Conservation (phyloP, 1,140 invertebrate genomes). For the Paracyclopina nana region DNA sequence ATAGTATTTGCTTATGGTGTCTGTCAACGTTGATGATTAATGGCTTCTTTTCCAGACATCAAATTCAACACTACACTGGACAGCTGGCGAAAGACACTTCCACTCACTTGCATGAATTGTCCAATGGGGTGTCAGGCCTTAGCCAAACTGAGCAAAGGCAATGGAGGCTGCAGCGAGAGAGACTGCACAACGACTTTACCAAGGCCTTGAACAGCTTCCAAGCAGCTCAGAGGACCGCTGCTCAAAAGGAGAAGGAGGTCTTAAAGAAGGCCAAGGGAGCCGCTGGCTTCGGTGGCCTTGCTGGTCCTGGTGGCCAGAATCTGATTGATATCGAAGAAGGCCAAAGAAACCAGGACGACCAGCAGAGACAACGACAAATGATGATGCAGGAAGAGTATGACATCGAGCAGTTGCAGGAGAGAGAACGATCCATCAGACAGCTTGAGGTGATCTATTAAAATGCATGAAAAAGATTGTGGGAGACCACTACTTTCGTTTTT, state of each 20-base stretch:
- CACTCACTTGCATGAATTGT: slow-evolving; percentile 56
- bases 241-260: slow-evolving; percentile 62
- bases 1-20: slow-evolving; percentile 24
- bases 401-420: slow-evolving; percentile 59
- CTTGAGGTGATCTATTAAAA: slow-evolving; percentile 78
- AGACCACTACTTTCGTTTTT: slow-evolving; percentile 12
- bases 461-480: no score
- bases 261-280: slow-evolving; percentile 24
- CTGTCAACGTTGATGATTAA: no score
- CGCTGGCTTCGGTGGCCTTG: not conserved
- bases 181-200: slow-evolving; percentile 82
- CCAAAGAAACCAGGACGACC: slow-evolving; percentile 13
- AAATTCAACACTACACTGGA: slow-evolving; percentile 86
- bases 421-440: slow-evolving; percentile 69
- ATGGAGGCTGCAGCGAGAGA: slow-evolving; percentile 69
- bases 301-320: slow-evolving; percentile 19
- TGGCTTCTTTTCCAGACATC: slow-evolving; percentile 41
- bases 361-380: slow-evolving; percentile 30
- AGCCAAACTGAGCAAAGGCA: slow-evolving; percentile 28
- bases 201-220: slow-evolving; percentile 70
- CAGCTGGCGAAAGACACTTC: slow-evolving; percentile 85
- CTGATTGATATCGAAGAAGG: slow-evolving; percentile 20
- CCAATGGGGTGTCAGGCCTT: slow-evolving; percentile 33
- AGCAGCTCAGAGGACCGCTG: slow-evolving; percentile 50
- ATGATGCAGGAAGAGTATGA: slow-evolving; percentile 68